Base-by-base conservation (phyloP, 2,113 vertebrate species). In the Phalacrocorax aristotelis region DNA sequence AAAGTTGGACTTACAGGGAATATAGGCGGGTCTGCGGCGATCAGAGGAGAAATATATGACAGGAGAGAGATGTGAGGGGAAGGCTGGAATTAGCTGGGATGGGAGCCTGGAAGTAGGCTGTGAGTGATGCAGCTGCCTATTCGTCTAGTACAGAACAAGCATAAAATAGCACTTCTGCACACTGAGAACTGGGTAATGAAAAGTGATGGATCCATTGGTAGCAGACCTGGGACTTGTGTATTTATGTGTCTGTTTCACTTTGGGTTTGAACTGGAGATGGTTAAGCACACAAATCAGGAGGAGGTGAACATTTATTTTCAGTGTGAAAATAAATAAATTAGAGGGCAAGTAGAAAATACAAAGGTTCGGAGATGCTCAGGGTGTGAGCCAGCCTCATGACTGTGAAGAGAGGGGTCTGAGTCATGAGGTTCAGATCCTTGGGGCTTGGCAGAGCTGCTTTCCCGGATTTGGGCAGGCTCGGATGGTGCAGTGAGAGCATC, bases 291-390 rank as follows among this genome's bases (percentile, higher is more conserved):
- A 86, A 65, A 92, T 86, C 70, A 80, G 71, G 44, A 72, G 46
- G 52, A 90, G 55, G 36, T 91, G 86, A 95, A 94, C 52, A 49
- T 94, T 87, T 89, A 42, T 84, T 90, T 87, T 90, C 85, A 76
- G 58, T 58, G 58, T 77, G 76, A 80, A 95, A 90, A 93, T 65
- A 91, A 89, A 96, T 66, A 91, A 91, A 90, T 89, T 90, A 70
- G 85, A 88, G 90, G 55, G 64, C 66, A 77, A 70, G 61, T 66
- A 92, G 66, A 71, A 80, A 96, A 80, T 22, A 21, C 58, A 68
- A 82, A 90, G 62, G 64, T 62, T 94, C 55, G 36, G 58, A 85
- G 90, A 64, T 74, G 25, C 66, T 83, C 20, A 15, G 77, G 42
- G 46, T 16, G n/a, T 76, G 70, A 90, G 58, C 44, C 66, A 92